Conservation (phyloP, 2,888 invertebrate species). For the Bugulina stolonifera region DNA sequence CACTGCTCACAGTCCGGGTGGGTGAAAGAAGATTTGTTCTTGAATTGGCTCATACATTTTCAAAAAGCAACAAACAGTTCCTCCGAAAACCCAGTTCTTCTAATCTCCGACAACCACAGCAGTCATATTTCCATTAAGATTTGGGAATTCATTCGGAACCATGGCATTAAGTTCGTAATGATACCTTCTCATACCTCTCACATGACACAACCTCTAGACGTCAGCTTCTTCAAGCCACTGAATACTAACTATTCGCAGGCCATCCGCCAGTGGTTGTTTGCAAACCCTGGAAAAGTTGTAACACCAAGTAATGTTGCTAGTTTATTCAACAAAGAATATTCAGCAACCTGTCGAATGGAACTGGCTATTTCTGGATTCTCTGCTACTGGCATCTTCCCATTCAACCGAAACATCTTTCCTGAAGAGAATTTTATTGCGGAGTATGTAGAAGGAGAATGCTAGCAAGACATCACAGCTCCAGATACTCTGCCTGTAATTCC, state of each 20-base stretch:
- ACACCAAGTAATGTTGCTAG: slow-evolving; percentile 6
- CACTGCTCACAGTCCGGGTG: too few relatives aligned
- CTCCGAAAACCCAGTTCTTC: not conserved
- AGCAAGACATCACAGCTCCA: too few relatives aligned
- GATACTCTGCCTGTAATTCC: too few relatives aligned
- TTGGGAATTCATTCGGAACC: too few relatives aligned
- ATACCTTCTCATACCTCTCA: not conserved
- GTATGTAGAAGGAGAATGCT: too few relatives aligned
- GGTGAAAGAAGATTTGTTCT: not conserved
- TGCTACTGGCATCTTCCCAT: not conserved
- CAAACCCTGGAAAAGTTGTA: not conserved
- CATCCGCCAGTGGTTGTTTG: not conserved
- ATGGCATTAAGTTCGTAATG: too few relatives aligned
- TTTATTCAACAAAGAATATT: not conserved
- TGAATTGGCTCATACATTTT: not conserved
- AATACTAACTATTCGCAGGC: not conserved
- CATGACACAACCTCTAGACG: not conserved
- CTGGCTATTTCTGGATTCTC: not conserved
- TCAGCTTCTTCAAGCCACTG: not conserved
- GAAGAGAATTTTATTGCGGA: not conserved
- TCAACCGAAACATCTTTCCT: not conserved
- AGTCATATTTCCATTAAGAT: too few relatives aligned
- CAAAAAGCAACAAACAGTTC: not conserved
- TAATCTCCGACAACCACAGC: slow-evolving; percentile 6
- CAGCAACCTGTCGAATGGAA: slow-evolving; percentile 1